Conservation (phyloP, 2,888 invertebrate species). For the Diaphora mendica region DNA sequence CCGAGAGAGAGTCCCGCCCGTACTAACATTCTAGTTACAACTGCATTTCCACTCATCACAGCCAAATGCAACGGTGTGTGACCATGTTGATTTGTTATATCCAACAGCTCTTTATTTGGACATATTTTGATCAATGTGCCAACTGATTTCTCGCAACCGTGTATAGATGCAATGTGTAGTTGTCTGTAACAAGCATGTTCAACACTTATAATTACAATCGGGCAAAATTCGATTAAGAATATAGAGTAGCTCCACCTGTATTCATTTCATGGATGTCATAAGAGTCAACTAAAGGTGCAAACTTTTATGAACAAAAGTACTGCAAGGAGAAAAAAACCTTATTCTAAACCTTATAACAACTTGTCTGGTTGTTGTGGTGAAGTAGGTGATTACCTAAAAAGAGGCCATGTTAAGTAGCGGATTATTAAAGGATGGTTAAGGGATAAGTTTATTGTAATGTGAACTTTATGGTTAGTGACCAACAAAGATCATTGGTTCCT, state of each 20-base stretch:
- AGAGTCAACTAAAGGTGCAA: too few species aligned
- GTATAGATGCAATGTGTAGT: constrained; percentile 94
- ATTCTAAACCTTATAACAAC: too few species aligned
- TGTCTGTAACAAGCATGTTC: constrained; percentile 86
- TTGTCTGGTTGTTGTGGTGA: neutral
- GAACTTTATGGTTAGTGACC: constrained; percentile 24
- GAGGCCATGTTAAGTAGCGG: too few species aligned
- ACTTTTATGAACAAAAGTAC: neutral
- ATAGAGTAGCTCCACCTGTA: too few species aligned
- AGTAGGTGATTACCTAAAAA: too few species aligned
- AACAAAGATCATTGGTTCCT: constrained; percentile 17
- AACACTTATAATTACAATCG: neutral
- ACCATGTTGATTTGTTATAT: constrained; percentile 92
- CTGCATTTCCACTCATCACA: constrained; percentile 91
- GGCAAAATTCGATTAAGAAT: neutral
- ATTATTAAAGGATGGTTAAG: neutral
- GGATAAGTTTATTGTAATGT: constrained; percentile 17
- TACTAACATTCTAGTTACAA: constrained; percentile 91
- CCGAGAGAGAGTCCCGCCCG: constrained; percentile 91
- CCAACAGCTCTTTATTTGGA: constrained; percentile 91
- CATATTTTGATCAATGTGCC: constrained; percentile 91
- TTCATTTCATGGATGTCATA: too few species aligned
- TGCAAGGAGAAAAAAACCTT: too few species aligned
- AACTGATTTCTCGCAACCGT: constrained; percentile 90
- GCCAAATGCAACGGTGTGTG: constrained; percentile 96